Conservation (phyloP, 1,140 invertebrate species). For the Pachyrhynchus sulphureomaculatus region DNA sequence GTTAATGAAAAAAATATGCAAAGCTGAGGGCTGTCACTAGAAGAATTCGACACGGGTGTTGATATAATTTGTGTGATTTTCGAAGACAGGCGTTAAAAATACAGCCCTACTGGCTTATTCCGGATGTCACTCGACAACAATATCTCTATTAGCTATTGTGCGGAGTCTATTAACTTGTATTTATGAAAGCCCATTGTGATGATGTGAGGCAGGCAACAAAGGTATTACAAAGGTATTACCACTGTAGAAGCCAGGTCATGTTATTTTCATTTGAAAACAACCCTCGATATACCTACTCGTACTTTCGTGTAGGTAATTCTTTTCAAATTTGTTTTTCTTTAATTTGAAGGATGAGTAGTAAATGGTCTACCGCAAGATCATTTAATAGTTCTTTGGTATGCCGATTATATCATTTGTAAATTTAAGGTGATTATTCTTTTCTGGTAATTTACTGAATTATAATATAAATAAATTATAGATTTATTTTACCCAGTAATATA, state of each 20-base stretch:
- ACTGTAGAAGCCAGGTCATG: constrained; percentile 12
- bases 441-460: no score
- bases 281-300: constrained; percentile 8
- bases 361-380: neutral
- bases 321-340: constrained; percentile 23
- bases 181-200: constrained; percentile 36
- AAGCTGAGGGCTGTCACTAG: neutral
- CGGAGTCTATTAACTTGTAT: constrained; percentile 44
- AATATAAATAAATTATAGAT: no score
- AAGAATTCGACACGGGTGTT: constrained; percentile 32
- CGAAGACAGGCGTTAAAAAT: constrained; percentile 25
- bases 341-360: constrained; percentile 12
- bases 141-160: constrained; percentile 45
- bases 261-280: constrained; percentile 11
- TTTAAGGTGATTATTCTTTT: no score
- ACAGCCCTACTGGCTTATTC: constrained; percentile 31
- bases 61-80: constrained; percentile 34
- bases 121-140: constrained; percentile 41
- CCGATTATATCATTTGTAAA: neutral
- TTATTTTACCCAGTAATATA: no score
- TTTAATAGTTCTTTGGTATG: neutral
- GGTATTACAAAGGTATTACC: constrained; percentile 27
- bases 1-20: constrained; percentile 28
- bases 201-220: constrained; percentile 9
- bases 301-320: constrained; percentile 10